Evolutionary conservation across 2,888 invertebrate genomes (phyloP), one percentile per base, ranked within the genome.

Genomic region (Dicyrtomina minuta): DNA sequence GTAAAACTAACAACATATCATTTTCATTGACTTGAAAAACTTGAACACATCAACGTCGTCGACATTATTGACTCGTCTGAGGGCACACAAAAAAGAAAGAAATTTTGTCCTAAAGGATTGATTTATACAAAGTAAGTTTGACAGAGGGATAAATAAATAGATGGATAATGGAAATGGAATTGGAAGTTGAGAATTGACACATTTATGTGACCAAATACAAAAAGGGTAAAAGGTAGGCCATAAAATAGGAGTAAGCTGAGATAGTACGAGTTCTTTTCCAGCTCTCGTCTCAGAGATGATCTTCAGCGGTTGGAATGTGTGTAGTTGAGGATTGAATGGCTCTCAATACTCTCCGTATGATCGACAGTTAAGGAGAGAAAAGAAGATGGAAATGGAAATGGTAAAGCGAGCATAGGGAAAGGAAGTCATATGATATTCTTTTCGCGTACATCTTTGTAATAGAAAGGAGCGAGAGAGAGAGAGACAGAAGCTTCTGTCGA

Each of bases 361-460:
- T 70, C 70, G 66, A 70, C 70, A 70, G 65, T 70, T 66, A n/a
- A 53, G 61, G 55, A 26, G 53, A 27, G 56, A 66, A 41, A 60
- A 67, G 68, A 67, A 49, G 53, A 66, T 68, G 60, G 69, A 66
- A 66, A 62, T 70, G 66, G 66, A 70, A 66, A 56, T 66, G 66
- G 62, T 60, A 61, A n/a, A 61, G 61, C 39, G 27, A 55, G 61
- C 62, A 61, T 70, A 56, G 60, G 20, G 41, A 62, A 62, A 66
- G 66, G 70, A 70, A 66, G 70, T 62, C 53, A 70, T 66, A 66
- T 70, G 61, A 66, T 70, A 69, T 64, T 64, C 59, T 69, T 51
- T 15, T n/a, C n/a, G n/a, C n/a, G 55, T 24, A 27, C 53, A 10
- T 49, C 44, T 58, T 39, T 56, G 51, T 27, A 74, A 60, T 67